These are phyloP conservation scores for Tichodroma muraria DNA, from an alignment of 2,113 vertebrate genomes.

Conservation along the genomic window DNA sequence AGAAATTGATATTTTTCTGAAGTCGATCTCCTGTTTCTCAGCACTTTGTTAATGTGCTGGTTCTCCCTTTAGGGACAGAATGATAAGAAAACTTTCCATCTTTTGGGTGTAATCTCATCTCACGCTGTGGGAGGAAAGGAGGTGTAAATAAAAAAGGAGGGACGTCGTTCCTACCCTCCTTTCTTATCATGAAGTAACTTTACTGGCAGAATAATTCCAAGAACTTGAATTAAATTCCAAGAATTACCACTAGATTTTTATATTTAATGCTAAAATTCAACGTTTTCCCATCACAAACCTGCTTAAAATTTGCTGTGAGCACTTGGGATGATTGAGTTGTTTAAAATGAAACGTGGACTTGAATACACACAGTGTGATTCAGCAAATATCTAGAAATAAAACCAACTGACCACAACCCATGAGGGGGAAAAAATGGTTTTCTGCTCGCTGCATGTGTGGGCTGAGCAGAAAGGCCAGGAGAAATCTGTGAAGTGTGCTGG, in stretches of 20 bases:
- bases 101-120: not conserved
- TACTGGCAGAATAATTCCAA: not conserved
- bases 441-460: not conserved
- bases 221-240: not conserved
- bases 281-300: not conserved
- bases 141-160: not conserved
- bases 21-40: not conserved
- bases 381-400: not conserved
- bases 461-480: not conserved
- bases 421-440: not conserved
- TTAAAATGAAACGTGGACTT: not conserved
- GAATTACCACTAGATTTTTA: not conserved
- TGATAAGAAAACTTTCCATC: not conserved
- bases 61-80: not conserved
- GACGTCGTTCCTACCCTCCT: not conserved
- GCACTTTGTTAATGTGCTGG: not conserved
- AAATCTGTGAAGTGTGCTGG: not conserved
- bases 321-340: not conserved
- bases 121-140: not conserved
- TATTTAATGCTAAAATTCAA: not conserved
- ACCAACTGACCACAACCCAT: not conserved
- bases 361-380: fast-evolving
- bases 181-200: not conserved
- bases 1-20: slow-evolving; percentile 46
- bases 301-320: not conserved